Conservation (phyloP, 2,888 invertebrate species). For the Invenusta paracnida region DNA sequence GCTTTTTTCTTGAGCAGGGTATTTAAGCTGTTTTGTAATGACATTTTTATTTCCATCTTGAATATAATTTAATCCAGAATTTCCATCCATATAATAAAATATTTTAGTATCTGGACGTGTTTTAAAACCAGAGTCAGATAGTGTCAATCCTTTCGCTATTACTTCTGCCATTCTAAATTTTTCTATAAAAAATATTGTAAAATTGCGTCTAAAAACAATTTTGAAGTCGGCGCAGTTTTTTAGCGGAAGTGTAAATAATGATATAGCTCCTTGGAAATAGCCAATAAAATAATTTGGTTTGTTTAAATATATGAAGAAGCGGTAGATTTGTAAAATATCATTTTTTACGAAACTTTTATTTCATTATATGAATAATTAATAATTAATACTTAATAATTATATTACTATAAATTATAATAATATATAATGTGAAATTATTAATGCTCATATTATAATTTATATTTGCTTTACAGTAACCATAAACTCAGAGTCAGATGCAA, state of each 20-base stretch:
- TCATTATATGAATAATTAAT: too few species aligned
- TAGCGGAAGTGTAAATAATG: background rate
- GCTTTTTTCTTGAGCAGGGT: constrained; percentile 52
- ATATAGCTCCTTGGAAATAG: background rate
- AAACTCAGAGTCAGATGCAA: too few species aligned
- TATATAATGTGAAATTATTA: too few species aligned
- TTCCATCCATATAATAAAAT: constrained; percentile 51
- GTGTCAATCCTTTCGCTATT: constrained; percentile 47
- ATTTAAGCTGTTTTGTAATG: constrained; percentile 53
- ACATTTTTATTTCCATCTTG: constrained; percentile 53
- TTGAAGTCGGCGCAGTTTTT: background rate
- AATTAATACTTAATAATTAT: too few species aligned
- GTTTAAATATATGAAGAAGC: too few species aligned
- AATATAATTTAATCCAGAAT: constrained; percentile 51
- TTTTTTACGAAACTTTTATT: too few species aligned
- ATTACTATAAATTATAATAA: too few species aligned
- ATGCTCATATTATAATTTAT: too few species aligned
- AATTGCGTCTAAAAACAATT: too few species aligned
- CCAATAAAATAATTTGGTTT: background rate
- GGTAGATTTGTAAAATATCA: too few species aligned
- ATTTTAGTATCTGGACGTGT: constrained; percentile 52
- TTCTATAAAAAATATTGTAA: too few species aligned
- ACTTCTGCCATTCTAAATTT: constrained; percentile 52
- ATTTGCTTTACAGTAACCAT: too few species aligned
- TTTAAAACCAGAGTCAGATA: constrained; percentile 52